Conservation (phyloP, 2,888 invertebrate genomes). For the Melanophora roralis region DNA sequence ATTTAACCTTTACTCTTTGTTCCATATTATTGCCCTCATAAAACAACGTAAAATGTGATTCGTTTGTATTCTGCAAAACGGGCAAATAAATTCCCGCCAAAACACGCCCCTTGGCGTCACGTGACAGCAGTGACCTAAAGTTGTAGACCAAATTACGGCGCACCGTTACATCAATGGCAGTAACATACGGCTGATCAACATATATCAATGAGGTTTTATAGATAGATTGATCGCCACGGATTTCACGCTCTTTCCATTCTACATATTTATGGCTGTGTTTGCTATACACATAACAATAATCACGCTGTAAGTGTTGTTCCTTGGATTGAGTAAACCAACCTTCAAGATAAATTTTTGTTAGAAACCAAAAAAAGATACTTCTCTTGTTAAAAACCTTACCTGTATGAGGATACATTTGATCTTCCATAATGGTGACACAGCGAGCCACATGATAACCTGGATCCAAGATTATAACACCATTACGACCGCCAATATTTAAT, state of each 20-base stretch:
- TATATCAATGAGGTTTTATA: constrained; percentile 86
- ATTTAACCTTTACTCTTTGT: constrained; percentile 84
- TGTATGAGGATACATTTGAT: constrained; percentile 90
- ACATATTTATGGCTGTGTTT: constrained; percentile 85
- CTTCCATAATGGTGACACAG: constrained; percentile 91
- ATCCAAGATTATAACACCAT: constrained; percentile 89
- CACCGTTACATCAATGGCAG: constrained; percentile 91
- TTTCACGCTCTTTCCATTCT: constrained; percentile 90
- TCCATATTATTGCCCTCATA: constrained; percentile 81
- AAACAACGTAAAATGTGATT: constrained; percentile 86
- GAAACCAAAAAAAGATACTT: not conserved
- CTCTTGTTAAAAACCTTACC: too few species aligned
- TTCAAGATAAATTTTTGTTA: constrained; percentile 42
- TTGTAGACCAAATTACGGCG: constrained; percentile 92
- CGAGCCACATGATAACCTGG: constrained; percentile 94
- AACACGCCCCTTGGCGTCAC: constrained; percentile 90
- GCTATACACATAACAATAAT: constrained; percentile 89
- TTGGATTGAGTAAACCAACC: constrained; percentile 92
- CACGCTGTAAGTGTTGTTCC: constrained; percentile 86
- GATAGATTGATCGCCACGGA: constrained; percentile 81
- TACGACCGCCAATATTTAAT: constrained; percentile 84
- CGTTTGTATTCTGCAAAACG: constrained; percentile 81
- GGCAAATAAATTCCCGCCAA: constrained; percentile 92
- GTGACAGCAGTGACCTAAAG: constrained; percentile 85
- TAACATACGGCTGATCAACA: constrained; percentile 86